Conservation (phyloP, 2,113 vertebrate genomes). For the Gnathonemus longibarbis region DNA sequence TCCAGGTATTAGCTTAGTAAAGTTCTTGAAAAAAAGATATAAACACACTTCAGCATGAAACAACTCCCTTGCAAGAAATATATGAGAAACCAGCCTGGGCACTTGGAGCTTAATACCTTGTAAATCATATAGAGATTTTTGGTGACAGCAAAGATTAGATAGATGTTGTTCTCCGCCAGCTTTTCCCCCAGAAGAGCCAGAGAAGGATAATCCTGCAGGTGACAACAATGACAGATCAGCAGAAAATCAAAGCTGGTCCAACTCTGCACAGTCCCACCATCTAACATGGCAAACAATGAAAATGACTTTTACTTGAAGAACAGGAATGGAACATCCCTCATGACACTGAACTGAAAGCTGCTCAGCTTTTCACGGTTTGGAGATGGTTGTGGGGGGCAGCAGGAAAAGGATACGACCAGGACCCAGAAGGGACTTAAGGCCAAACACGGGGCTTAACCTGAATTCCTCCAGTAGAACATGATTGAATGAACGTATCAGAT, state of each 20-base stretch:
- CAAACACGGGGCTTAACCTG: not conserved
- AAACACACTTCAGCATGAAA: not conserved
- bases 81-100: not conserved
- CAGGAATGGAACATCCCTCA: not conserved
- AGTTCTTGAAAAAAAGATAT: slow-evolving; percentile 62
- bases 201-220: slow-evolving; percentile 87
- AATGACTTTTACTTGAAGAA: not conserved
- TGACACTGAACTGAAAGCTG: not conserved
- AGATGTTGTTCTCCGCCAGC: slow-evolving; percentile 91
- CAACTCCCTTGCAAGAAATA: not conserved
- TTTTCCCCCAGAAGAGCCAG: slow-evolving; percentile 92
- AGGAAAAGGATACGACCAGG: not conserved
- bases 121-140: slow-evolving; percentile 87
- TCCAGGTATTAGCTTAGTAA: slow-evolving; percentile 87
- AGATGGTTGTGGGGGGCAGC: not conserved
- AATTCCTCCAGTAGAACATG: not conserved
- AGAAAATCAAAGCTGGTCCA: not conserved
- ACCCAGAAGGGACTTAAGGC: not conserved
- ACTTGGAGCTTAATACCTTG: slow-evolving; percentile 63
- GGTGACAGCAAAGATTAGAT: slow-evolving; percentile 91
- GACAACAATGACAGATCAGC: not conserved
- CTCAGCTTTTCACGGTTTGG: not conserved
- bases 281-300: not conserved
- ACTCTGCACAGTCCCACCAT: not conserved
- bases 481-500: not conserved